phyloP scores from a whole-genome alignment of 2,113 vertebrate genomes.

The Merops nubicus region DNA sequence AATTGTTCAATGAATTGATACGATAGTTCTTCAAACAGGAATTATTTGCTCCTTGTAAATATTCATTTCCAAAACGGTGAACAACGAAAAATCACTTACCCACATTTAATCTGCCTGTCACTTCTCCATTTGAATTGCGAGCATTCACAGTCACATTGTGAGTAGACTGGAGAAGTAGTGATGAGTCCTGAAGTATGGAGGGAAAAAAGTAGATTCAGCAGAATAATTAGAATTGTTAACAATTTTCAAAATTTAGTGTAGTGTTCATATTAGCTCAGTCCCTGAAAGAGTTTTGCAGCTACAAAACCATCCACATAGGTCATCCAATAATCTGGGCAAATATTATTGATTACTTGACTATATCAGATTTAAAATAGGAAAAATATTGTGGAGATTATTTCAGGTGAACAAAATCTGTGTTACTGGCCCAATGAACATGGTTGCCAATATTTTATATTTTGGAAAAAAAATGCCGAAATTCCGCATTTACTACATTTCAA shows the following conservation, averaged over 20 bases:
- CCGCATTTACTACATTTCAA: neutral
- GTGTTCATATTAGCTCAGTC: neutral
- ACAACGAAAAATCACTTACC: conserved; percentile 74
- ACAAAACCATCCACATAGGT: neutral
- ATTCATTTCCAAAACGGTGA: neutral
- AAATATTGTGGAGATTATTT: neutral
- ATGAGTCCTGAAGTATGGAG: conserved; percentile 79
- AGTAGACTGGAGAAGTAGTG: conserved; percentile 86
- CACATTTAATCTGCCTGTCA: conserved; percentile 89
- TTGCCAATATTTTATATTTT: neutral
- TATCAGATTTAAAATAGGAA: neutral
- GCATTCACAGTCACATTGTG: conserved; percentile 91
- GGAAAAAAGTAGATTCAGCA: neutral
- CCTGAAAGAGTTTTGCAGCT: neutral
- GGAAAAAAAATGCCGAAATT: neutral
- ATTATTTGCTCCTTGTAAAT: neutral
- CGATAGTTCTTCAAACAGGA: neutral
- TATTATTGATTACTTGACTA: neutral
- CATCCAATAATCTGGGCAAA: neutral
- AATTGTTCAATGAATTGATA: neutral
- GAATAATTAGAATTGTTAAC: neutral
- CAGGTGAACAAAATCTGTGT: neutral
- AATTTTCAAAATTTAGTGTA: neutral
- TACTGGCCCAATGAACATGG: neutral
- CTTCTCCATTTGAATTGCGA: conserved; percentile 86